phyloP scores from a whole-genome alignment of 2,797 vertebrate genomes.

The Phataginus tetradactyla region DNA sequence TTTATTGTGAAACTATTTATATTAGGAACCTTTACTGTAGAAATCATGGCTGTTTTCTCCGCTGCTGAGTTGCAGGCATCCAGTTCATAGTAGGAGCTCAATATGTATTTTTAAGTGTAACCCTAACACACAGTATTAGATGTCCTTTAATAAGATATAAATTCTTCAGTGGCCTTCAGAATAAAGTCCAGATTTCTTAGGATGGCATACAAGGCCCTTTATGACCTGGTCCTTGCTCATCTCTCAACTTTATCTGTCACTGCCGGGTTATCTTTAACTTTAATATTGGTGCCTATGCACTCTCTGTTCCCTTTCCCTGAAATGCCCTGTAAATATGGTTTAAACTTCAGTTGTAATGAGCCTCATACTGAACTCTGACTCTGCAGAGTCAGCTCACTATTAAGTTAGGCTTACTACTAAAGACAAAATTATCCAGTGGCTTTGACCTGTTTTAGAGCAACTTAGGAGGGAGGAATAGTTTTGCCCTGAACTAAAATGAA shows the following conservation, averaged over 20 bases:
- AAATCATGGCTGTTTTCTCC: conserved; percentile 5
- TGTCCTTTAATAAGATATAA: conserved; percentile 12
- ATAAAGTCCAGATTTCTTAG: conserved; percentile 22
- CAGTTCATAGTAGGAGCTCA: not conserved
- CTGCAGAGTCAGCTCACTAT: not conserved
- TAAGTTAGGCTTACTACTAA: not conserved
- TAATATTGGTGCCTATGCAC: not conserved
- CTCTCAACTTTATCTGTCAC: not conserved
- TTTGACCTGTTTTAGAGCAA: conserved; percentile 39
- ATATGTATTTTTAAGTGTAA: conserved; percentile 21
- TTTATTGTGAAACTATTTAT: conserved; percentile 48
- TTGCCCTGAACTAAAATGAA: not conserved
- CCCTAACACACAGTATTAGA: not conserved
- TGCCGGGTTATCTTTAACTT: not conserved
- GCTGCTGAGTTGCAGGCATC: not conserved
- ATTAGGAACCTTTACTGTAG: not conserved
- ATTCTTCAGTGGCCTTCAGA: not conserved
- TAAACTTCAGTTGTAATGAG: not conserved
- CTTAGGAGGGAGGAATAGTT: not conserved
- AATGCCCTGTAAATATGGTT: not conserved
- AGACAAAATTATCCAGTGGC: not conserved
- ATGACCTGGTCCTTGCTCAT: not conserved
- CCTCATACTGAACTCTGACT: conserved; percentile 31
- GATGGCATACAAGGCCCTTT: not conserved
- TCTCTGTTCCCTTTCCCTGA: not conserved